Evolutionary conservation across 2,113 vertebrate genomes (phyloP).

Genomic region (Prionailurus viverrinus): DNA sequence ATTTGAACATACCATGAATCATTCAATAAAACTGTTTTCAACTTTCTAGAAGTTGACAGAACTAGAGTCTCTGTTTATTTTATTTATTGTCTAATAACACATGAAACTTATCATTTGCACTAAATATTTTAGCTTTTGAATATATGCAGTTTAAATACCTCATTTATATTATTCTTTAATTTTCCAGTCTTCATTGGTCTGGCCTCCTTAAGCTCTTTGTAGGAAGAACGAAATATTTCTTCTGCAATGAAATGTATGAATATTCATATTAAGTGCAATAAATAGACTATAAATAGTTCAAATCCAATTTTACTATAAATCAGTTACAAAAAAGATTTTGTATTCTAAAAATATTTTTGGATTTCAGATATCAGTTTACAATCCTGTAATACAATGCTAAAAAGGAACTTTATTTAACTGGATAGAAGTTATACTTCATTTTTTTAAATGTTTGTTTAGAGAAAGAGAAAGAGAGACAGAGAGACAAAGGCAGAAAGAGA

Average conservation of each 20-base stretch:
- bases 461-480: no score
- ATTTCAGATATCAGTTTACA: neutral
- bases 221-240: neutral
- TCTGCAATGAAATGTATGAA: neutral
- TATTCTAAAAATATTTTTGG: neutral
- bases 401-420: neutral
- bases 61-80: neutral
- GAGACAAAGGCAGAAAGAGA: no score
- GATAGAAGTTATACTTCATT: neutral
- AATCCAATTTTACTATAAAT: conserved; percentile 35
- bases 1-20: conserved; percentile 54
- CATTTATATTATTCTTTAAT: neutral
- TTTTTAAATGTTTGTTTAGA: no score
- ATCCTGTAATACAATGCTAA: neutral
- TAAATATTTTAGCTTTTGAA: neutral
- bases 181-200: neutral
- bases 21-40: conserved; percentile 63
- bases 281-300: neutral
- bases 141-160: neutral
- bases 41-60: conserved; percentile 27
- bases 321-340: neutral
- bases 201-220: neutral
- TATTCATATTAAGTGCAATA: neutral
- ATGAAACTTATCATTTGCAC: conserved; percentile 2
- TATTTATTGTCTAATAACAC: neutral